These are phyloP conservation scores for Neolamprologus fasciatus DNA, from an alignment of 2,113 vertebrate genomes.

Conservation along the genomic window DNA sequence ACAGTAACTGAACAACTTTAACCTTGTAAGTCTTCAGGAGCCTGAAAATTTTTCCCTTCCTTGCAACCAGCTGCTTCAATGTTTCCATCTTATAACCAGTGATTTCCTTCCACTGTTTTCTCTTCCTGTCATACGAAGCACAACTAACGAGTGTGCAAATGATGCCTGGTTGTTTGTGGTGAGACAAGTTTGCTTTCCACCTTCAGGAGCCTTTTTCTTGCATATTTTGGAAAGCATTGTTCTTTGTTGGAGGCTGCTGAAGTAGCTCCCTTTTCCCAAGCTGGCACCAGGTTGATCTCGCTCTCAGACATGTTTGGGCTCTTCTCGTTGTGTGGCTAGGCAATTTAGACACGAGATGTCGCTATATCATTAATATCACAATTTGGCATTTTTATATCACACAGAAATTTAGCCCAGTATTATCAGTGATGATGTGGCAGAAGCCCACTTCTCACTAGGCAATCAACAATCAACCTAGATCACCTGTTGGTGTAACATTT, in stretches of 20 bases:
- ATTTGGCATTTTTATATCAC: not conserved
- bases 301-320: not conserved
- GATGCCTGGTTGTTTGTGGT: not conserved
- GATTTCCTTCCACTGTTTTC: not conserved
- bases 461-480: not conserved
- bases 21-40: not conserved
- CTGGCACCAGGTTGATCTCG: not conserved
- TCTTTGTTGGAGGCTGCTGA: not conserved
- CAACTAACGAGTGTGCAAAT: not conserved
- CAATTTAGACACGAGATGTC: not conserved
- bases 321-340: not conserved
- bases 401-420: not conserved
- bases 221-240: not conserved
- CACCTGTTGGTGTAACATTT: not conserved
- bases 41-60: accelerated
- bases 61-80: not conserved
- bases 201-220: not conserved
- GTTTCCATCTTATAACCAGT: not conserved
- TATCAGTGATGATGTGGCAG: not conserved
- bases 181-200: not conserved
- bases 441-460: not conserved
- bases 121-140: not conserved
- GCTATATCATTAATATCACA: not conserved
- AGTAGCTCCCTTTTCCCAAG: accelerated
- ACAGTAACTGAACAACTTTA: not conserved